Evolutionary conservation across 64 coral and sea anemone genomes (phyloP), one percentile per base, ranked within the genome.

Genomic region (Cladopsammia gracilis): DNA sequence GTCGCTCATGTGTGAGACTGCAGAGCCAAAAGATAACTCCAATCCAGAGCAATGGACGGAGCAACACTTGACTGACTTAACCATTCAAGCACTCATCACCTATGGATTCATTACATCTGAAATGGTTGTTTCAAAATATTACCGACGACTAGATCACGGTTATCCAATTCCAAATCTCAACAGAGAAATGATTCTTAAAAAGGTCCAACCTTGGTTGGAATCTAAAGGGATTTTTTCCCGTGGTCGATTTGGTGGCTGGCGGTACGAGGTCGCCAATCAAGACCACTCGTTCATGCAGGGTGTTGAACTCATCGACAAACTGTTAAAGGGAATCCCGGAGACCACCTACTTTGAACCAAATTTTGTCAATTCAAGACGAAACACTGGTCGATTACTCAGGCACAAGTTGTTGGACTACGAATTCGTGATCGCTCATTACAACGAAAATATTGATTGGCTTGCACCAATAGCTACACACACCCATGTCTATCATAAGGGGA

Each of bases 211-310:
- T 12, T 96, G 94, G 94, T 23, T 96, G 48, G 75, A 96, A 75
- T 96, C 90, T 13, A 78, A 92, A 15, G 24, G 48, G 6, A 81
- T 96, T 48, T 96, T 65, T 58, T 96, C 90, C 2, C 83, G 94
- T 0, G 94, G 94, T 26, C 60, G 94, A 5, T 96, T 96, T 83
- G 94, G 94, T 24, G 94, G 94, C 19, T 96, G 94, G 94, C 78
- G 90, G 9, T 96, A 96, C 46, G 94, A 96, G 58, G 94, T 95
- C 11, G 62, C 77, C 3, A 95, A 87, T 50, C 94, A 95, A 80
- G 94, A 95, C 53, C 94, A 96, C 45, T 96, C 89, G 15, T 92
- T 96, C 7, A 96, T 96, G 94, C 94, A 96, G 52, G 94, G 94
- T 8, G 94, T 96, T 58, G 94, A 96, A 76, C 43, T 96, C 11